Conservation (phyloP, 2,797 vertebrate genomes). For the Eulemur coronatus region DNA sequence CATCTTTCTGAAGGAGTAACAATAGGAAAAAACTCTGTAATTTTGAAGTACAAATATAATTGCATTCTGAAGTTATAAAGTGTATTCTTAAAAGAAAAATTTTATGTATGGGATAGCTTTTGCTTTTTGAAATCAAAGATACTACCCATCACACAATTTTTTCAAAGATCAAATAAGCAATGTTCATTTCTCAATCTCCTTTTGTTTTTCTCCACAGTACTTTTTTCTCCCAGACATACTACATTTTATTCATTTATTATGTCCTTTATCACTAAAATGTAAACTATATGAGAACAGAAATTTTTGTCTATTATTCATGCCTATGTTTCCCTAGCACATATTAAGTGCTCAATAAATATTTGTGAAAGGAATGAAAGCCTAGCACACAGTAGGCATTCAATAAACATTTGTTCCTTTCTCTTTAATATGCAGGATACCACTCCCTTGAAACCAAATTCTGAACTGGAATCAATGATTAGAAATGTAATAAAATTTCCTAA, state of each 20-base stretch:
- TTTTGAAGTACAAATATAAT: conserved; percentile 41
- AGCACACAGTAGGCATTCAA: not conserved
- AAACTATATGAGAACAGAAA: conserved; percentile 15
- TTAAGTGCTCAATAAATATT: conserved; percentile 38
- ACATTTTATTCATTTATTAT: conserved; percentile 19
- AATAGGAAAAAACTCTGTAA: conserved; percentile 43
- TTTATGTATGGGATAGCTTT: not conserved
- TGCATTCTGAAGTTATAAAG: conserved; percentile 38
- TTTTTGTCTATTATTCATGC: not conserved
- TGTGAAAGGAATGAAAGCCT: conserved; percentile 25
- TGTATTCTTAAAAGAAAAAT: conserved; percentile 27
- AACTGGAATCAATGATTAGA: conserved; percentile 6
- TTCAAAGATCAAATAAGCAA: conserved; percentile 18
- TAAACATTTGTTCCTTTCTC: not conserved
- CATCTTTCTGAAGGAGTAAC: conserved; percentile 48
- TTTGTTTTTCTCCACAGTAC: not conserved
- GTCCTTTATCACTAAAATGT: conserved; percentile 17
- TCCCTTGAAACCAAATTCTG: conserved; percentile 28
- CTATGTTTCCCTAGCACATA: not conserved
- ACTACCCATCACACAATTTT: not conserved
- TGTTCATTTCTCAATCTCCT: not conserved
- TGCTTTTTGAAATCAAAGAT: conserved; percentile 57
- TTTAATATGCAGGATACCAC: not conserved
- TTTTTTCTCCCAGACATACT: not conserved
- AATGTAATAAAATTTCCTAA: not conserved